Evolutionary conservation across 2,888 invertebrate species (phyloP).

Genomic region (Blastobasis adustella): DNA sequence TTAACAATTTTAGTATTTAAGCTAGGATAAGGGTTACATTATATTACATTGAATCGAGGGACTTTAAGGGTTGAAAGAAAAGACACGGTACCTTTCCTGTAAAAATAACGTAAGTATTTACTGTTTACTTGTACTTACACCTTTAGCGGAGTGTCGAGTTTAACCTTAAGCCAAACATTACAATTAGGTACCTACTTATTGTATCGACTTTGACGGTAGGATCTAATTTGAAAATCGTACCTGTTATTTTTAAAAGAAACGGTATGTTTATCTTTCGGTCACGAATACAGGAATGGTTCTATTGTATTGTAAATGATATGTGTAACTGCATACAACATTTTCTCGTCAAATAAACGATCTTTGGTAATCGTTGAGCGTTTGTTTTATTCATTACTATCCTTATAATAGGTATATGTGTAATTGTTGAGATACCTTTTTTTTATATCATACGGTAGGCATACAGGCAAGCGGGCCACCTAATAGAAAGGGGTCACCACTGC

Average conservation of each 20-base stretch:
- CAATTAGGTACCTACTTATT: background rate
- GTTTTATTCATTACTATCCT: conserved; percentile 17
- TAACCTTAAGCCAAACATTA: background rate
- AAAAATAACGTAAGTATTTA: too few relatives aligned
- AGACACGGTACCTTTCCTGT: too few relatives aligned
- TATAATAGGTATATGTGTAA: too few relatives aligned
- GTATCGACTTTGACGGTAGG: too few relatives aligned
- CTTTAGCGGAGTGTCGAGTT: too few relatives aligned
- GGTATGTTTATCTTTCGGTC: background rate
- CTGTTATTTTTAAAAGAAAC: conserved; percentile 3
- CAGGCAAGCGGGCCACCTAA: too few relatives aligned
- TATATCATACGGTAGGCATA: too few relatives aligned
- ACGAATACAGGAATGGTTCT: conserved; percentile 8
- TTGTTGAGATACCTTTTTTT: too few relatives aligned
- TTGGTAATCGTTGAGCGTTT: conserved; percentile 36
- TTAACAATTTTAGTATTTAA: conserved; percentile 28
- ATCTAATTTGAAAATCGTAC: background rate
- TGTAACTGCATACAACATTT: conserved; percentile 53
- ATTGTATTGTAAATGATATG: conserved; percentile 25
- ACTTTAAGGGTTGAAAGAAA: too few relatives aligned
- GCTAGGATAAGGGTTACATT: conserved; percentile 13
- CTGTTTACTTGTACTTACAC: too few relatives aligned
- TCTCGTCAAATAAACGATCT: conserved; percentile 57
- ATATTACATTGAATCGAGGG: background rate
- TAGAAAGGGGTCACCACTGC: too few relatives aligned